Percentiles rank a stretch among this genome's conserved stretches.
These are phyloP conservation scores for Sebastes jordani DNA, from an alignment of 2,797 vertebrate genomes.

Conservation along the genomic window DNA sequence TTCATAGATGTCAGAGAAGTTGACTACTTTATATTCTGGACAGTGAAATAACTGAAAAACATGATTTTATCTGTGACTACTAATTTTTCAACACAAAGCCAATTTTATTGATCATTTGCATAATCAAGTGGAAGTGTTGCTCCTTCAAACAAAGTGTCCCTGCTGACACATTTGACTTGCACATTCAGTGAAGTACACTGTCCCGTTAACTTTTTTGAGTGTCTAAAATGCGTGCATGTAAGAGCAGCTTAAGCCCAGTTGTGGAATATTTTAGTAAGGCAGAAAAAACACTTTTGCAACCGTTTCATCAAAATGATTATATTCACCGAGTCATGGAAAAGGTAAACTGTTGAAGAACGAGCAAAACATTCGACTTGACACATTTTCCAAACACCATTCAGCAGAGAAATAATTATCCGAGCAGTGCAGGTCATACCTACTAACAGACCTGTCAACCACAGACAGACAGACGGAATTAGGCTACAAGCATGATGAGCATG, in stretches of 20 bases:
- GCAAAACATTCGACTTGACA: conserved; percentile 13
- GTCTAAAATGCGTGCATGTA: neutral
- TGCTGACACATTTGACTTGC: neutral
- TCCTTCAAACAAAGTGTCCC: neutral
- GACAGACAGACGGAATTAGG: conserved; percentile 56
- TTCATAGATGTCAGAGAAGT: neutral
- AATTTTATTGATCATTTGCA: neutral
- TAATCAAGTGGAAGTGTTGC: neutral
- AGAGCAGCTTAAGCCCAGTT: neutral
- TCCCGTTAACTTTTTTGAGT: neutral
- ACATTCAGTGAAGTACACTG: neutral
- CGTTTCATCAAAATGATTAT: neutral
- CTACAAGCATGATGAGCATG: neutral
- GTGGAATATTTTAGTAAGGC: neutral
- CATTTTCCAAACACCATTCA: conserved; percentile 48
- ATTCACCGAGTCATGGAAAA: neutral
- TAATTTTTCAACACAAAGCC: neutral
- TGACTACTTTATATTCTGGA: neutral
- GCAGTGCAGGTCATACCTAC: neutral
- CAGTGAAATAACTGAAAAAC: neutral
- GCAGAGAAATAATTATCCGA: conserved; percentile 17
- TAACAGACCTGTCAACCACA: conserved; percentile 13
- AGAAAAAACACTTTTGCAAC: neutral
- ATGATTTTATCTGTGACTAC: neutral
- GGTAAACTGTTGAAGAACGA: neutral